Evolutionary conservation across 1,140 invertebrate genomes (phyloP).

Genomic region (Neodiprion pinetum): DNA sequence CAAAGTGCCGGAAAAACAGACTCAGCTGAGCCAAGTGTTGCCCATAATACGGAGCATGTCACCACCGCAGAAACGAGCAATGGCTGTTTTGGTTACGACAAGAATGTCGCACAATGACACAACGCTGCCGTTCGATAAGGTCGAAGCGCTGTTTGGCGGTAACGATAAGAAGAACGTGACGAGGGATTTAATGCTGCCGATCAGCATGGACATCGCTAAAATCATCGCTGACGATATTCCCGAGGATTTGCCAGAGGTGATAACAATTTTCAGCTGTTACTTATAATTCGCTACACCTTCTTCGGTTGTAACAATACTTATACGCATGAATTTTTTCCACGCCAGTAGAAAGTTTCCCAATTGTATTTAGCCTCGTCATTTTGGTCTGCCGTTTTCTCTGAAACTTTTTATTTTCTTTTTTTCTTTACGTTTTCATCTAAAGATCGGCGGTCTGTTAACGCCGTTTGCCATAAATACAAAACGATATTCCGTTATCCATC

Average conservation of each 20-base stretch:
- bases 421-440: neutral
- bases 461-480: neutral
- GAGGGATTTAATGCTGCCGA: constrained; percentile 68
- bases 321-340: neutral
- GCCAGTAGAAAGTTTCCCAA: constrained; percentile 1
- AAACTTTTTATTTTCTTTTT: neutral
- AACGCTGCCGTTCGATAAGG: constrained; percentile 50
- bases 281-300: neutral
- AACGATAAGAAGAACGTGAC: constrained; percentile 57
- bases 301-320: neutral
- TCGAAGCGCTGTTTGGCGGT: constrained; percentile 66
- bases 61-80: constrained; percentile 64
- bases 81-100: constrained; percentile 68
- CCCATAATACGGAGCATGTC: constrained; percentile 71
- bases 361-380: neutral
- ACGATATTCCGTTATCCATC: neutral
- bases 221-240: constrained; percentile 57
- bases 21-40: constrained; percentile 65
- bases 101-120: constrained; percentile 63
- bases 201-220: constrained; percentile 70
- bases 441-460: neutral
- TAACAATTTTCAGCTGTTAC: constrained; percentile 1
- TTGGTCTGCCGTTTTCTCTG: neutral
- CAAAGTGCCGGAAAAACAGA: constrained; percentile 33
- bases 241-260: constrained; percentile 45